Evolutionary conservation across 2,797 vertebrate genomes (phyloP).

Genomic region (Gymnocypris eckloni): DNA sequence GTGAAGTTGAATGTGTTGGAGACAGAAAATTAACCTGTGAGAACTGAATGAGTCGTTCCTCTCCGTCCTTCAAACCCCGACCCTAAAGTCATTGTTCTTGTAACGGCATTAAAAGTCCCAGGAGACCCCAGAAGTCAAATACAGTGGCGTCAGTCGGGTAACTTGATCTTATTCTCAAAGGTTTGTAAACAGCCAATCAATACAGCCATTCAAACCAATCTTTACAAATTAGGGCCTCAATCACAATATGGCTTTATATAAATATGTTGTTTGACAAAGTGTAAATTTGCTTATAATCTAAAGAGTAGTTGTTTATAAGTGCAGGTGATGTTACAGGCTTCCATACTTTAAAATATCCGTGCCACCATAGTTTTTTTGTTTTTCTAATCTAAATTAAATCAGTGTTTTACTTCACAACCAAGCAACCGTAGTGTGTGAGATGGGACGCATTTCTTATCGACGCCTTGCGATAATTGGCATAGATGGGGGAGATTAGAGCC

Average conservation of each 20-base stretch:
- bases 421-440: background rate
- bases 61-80: background rate
- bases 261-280: background rate
- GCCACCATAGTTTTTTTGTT: background rate
- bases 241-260: background rate
- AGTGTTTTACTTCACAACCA: background rate
- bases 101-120: background rate
- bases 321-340: background rate
- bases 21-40: background rate
- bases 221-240: background rate
- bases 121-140: background rate
- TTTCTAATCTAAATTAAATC: constrained; percentile 19
- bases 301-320: background rate
- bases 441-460: constrained; percentile 25
- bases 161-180: background rate
- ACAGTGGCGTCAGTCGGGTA: background rate
- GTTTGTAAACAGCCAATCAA: constrained; percentile 11
- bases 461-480: constrained; percentile 17
- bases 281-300: background rate
- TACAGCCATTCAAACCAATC: background rate
- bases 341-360: background rate
- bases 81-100: background rate
- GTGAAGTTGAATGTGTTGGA: background rate
- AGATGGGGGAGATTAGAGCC: constrained; percentile 45
- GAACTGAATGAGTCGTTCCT: background rate